phyloP scores from a whole-genome alignment of 1,140 invertebrate genomes.

The Druon quercuslanigerum region DNA sequence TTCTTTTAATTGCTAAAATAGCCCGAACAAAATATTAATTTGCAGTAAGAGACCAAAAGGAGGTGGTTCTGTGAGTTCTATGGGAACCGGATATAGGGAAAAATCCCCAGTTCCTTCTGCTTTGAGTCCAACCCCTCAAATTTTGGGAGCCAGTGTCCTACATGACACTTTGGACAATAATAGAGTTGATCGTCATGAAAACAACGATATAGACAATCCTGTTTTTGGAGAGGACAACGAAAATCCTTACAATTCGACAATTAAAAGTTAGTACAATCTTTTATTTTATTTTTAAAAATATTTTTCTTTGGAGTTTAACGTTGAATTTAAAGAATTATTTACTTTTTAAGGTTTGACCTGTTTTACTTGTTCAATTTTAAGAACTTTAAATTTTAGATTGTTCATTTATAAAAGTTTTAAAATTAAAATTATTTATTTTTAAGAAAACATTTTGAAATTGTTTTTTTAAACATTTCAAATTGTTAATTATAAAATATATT shows the following conservation, averaged over 20 bases:
- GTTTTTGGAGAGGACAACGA: conserved; percentile 68
- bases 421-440: too few relatives aligned
- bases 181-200: conserved; percentile 46
- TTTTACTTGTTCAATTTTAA: too few relatives aligned
- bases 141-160: conserved; percentile 67
- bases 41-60: conserved; percentile 76
- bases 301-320: too few relatives aligned
- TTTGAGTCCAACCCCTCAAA: conserved; percentile 68
- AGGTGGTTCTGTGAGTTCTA: conserved; percentile 68
- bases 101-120: conserved; percentile 71
- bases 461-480: too few relatives aligned
- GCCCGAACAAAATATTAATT: conserved; percentile 26
- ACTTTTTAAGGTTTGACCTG: too few relatives aligned
- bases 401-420: too few relatives aligned
- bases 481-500: too few relatives aligned
- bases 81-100: conserved; percentile 69
- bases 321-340: too few relatives aligned
- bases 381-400: too few relatives aligned
- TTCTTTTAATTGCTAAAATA: neutral
- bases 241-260: conserved; percentile 71
- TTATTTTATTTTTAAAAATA: neutral
- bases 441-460: too few relatives aligned
- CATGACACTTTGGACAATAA: conserved; percentile 62
- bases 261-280: conserved; percentile 71
- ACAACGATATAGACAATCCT: conserved; percentile 69